These are phyloP conservation scores for Eristalinus aeneus DNA, from an alignment of 2,888 invertebrate genomes.

Conservation along the genomic window DNA sequence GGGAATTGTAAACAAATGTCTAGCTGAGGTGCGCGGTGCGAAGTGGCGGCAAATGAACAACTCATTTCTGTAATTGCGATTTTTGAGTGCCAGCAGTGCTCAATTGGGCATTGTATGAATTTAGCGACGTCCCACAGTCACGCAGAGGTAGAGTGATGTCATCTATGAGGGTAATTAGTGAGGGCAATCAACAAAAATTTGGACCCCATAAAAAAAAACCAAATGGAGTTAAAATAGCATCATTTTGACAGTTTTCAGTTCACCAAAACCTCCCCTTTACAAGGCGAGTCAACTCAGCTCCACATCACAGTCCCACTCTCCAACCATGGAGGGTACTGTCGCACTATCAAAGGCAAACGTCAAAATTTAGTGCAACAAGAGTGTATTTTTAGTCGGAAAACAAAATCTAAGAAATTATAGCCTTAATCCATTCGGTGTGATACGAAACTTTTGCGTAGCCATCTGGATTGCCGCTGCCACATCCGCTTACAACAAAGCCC, in stretches of 20 bases:
- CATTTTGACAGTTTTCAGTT: too few species aligned
- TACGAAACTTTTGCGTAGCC: constrained; percentile 76
- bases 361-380: neutral
- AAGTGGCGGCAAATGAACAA: neutral
- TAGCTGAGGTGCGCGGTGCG: neutral
- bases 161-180: neutral
- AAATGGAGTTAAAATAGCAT: too few species aligned
- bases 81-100: neutral
- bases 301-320: too few species aligned
- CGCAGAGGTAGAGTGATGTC: neutral
- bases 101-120: neutral
- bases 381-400: neutral
- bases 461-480: constrained; percentile 75
- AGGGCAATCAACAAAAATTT: neutral
- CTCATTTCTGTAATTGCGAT: neutral
- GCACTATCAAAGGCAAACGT: neutral
- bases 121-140: too few species aligned
- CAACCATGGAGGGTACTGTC: too few species aligned
- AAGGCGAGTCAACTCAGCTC: too few species aligned
- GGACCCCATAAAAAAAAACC: neutral
- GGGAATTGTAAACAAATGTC: neutral
- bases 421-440: constrained; percentile 75
- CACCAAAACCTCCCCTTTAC: too few species aligned
- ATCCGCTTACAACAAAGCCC: constrained; percentile 75
- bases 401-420: constrained; percentile 32